Conservation (phyloP, 23 tunicate species). For the Clavelina lepadiformis region DNA sequence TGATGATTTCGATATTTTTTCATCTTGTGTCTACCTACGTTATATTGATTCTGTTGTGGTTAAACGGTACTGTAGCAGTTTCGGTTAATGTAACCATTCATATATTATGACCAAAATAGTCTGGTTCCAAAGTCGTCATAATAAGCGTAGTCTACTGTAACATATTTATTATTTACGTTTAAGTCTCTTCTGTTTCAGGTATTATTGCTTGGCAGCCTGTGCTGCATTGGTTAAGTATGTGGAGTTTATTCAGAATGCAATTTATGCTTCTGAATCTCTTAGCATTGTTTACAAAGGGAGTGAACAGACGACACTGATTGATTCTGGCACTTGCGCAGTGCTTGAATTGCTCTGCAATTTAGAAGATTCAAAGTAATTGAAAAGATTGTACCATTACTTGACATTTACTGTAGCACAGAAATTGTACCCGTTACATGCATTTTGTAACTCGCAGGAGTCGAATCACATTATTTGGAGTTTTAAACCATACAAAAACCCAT, state of each 20-base stretch:
- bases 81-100: too few species aligned
- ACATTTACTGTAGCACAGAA: not conserved
- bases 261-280: conserved; percentile 58
- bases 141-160: too few species aligned
- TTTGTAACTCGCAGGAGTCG: conserved; percentile 20
- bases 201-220: conserved; percentile 82
- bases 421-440: not conserved
- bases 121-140: too few species aligned
- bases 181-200: conserved; percentile 36
- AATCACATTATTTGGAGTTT: conserved; percentile 55
- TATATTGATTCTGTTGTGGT: too few species aligned
- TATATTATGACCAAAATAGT: too few species aligned
- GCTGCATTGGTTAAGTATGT: conserved; percentile 79
- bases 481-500: conserved; percentile 62
- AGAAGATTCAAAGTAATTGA: not conserved
- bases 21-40: too few species aligned
- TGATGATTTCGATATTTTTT: too few species aligned
- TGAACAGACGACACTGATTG: conserved; percentile 82
- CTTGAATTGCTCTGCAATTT: conserved; percentile 54
- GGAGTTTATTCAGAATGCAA: conserved; percentile 64
- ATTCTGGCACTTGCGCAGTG: conserved; percentile 61
- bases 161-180: too few species aligned
- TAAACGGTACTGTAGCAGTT: too few species aligned
- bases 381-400: not conserved
- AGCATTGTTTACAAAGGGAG: conserved; percentile 65